Conservation (phyloP, 1,140 invertebrate genomes). For the Metopolophium dirhodum region DNA sequence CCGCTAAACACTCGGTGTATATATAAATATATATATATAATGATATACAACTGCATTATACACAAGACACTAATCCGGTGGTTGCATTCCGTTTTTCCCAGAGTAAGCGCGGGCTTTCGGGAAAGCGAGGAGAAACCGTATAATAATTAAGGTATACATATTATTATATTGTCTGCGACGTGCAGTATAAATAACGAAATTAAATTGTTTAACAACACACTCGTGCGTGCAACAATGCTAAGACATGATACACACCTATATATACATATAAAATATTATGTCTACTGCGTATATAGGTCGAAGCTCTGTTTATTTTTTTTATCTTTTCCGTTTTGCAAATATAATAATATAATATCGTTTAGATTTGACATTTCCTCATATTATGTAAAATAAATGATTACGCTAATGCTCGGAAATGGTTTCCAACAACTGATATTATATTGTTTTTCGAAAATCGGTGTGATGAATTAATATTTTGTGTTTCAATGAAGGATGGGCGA, state of each 20-base stretch:
- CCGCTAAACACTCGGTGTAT: not conserved
- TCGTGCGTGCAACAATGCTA: not conserved
- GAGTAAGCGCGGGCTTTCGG: not conserved
- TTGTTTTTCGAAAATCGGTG: not conserved
- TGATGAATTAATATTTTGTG: too few species aligned
- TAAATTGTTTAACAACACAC: not conserved
- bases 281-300: not conserved
- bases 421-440: not conserved
- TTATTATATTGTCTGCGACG: not conserved
- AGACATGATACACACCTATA: not conserved
- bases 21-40: not conserved
- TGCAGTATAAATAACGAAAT: not conserved
- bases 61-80: slow-evolving; percentile 17
- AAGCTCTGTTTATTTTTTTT: not conserved
- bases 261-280: too few species aligned
- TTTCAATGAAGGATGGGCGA: too few species aligned
- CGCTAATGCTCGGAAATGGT: not conserved
- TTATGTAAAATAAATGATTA: not conserved
- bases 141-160: not conserved
- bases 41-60: not conserved
- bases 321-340: not conserved
- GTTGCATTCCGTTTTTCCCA: slow-evolving; percentile 16
- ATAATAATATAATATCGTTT: not conserved
- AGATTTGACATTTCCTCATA: not conserved
- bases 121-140: not conserved